A percentile compares a stretch with the other conserved stretches of the same genome.
phyloP scores from a whole-genome alignment of 2,888 invertebrate species.

The Electrophaes corylata region DNA sequence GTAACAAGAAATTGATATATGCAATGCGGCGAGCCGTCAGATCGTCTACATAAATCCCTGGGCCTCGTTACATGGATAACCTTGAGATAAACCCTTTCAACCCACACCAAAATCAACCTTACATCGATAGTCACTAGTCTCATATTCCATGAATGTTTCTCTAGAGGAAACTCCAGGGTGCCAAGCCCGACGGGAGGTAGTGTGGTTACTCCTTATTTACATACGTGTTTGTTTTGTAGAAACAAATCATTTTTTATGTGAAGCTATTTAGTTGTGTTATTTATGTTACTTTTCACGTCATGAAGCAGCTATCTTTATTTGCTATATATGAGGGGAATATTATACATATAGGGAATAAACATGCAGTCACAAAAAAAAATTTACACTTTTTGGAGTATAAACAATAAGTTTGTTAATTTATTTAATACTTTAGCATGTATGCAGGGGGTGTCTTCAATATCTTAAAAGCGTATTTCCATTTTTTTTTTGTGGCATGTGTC shows the following conservation, averaged over 20 bases:
- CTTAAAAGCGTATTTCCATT: no score
- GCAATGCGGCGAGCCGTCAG: conserved; percentile 51
- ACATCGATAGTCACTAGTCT: conserved; percentile 25
- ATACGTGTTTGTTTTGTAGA: conserved; percentile 72
- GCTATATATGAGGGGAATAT: no score
- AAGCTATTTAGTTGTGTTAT: conserved; percentile 28
- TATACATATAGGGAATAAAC: no score
- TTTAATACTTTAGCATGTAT: no score
- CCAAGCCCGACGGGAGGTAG: conserved; percentile 65
- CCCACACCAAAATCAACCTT: conserved; percentile 43
- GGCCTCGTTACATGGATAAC: conserved; percentile 56
- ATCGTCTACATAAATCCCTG: conserved; percentile 55
- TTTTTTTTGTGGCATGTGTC: no score
- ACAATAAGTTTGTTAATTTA: no score
- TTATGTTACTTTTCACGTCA: conserved; percentile 45
- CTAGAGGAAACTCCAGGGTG: conserved; percentile 55
- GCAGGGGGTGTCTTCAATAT: no score
- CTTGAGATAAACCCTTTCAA: conserved; percentile 44
- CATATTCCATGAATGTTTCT: not conserved
- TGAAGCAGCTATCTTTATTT: conserved; percentile 28
- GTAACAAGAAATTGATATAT: conserved; percentile 71
- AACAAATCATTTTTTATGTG: conserved; percentile 62
- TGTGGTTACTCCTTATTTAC: conserved; percentile 68
- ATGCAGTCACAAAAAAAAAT: not conserved
- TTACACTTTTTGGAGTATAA: no score